Conservation (phyloP, 2,113 vertebrate genomes). For the Myrmophylax atrothorax region DNA sequence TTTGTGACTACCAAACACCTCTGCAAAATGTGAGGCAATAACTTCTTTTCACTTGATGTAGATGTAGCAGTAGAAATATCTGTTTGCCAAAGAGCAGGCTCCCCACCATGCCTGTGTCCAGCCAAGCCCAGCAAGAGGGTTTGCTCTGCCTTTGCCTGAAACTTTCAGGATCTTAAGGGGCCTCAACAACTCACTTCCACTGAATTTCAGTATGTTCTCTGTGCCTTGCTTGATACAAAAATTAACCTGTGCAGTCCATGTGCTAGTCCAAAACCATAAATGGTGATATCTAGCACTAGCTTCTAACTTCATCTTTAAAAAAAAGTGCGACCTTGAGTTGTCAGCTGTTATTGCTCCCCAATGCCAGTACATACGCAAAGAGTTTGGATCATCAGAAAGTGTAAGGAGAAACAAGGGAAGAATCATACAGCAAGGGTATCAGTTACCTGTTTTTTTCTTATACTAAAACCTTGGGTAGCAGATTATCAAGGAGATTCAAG, state of each 20-base stretch:
- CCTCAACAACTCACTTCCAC: neutral
- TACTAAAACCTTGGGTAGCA: neutral
- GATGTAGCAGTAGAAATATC: neutral
- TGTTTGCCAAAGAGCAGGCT: neutral
- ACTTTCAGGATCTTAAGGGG: neutral
- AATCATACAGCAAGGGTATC: neutral
- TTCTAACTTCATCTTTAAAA: neutral
- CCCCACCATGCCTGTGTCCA: fast-evolving
- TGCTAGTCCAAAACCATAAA: neutral
- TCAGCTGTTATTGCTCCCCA: neutral
- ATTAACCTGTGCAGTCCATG: fast-evolving
- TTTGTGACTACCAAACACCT: neutral
- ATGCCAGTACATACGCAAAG: neutral
- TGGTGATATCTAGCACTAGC: neutral
- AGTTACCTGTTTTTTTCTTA: neutral
- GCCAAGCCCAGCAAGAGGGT: neutral
- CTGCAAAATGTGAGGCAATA: neutral
- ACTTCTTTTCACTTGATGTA: neutral
- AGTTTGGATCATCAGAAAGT: neutral
- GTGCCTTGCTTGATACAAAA: neutral
- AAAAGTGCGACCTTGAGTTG: neutral
- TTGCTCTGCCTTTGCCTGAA: neutral
- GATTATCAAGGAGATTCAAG: neutral
- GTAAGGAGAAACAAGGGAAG: neutral
- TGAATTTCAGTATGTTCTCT: neutral